A percentile compares a stretch with the other conserved stretches of the same genome.
These are phyloP conservation scores for Eurosta solidaginis DNA, from an alignment of 1,140 invertebrate species.

Conservation along the genomic window DNA sequence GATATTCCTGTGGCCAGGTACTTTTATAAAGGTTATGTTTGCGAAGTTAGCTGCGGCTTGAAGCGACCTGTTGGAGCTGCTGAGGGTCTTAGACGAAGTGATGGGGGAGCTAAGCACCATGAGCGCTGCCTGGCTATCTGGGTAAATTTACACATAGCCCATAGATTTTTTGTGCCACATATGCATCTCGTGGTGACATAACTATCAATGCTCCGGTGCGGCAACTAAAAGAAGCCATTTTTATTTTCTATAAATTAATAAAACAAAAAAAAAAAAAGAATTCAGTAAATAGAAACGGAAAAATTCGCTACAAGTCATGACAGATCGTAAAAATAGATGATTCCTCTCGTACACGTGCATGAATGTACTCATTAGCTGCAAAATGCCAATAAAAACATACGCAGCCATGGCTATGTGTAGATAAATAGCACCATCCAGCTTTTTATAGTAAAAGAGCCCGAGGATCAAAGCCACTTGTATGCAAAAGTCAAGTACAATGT, in stretches of 20 bases:
- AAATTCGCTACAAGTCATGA: conserved; percentile 9
- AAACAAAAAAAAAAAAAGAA: not conserved
- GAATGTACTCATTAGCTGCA: conserved; percentile 17
- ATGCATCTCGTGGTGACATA: no score
- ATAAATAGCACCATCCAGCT: not conserved
- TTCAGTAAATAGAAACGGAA: conserved; percentile 5
- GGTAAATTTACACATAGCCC: no score
- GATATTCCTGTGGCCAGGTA: no score
- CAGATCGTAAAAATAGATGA: conserved; percentile 8
- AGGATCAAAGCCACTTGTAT: not conserved
- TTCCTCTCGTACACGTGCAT: not conserved
- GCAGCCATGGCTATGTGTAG: not conserved
- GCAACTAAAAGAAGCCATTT: conserved; percentile 8
- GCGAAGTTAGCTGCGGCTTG: no score
- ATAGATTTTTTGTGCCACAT: no score
- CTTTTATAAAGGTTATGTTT: no score
- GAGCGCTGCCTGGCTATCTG: no score
- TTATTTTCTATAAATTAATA: no score
- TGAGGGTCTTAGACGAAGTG: no score
- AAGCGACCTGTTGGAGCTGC: no score
- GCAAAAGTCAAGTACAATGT: conserved; percentile 15
- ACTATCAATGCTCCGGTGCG: no score
- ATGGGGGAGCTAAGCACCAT: no score
- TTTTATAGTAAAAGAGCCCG: not conserved
- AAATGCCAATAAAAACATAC: not conserved